Percentiles rank a stretch among this genome's conserved stretches.
Conservation (phyloP, 1,140 invertebrate species). For the Mylabris phalerata region DNA sequence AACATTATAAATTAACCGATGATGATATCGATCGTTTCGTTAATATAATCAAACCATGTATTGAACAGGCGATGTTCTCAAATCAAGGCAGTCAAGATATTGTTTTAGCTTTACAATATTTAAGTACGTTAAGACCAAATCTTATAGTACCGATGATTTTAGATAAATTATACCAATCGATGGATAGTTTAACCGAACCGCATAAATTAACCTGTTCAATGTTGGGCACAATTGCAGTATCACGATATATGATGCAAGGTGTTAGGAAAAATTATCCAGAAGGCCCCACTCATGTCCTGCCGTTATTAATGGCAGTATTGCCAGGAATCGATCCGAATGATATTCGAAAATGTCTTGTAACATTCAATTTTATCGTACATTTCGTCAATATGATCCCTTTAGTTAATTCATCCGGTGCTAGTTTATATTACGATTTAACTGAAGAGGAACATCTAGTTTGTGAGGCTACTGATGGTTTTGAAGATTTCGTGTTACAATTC, state of each 20-base stretch:
- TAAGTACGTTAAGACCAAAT: conserved; percentile 73
- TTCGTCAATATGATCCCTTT: conserved; percentile 72
- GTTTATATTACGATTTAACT: conserved; percentile 56
- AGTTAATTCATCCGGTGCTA: conserved; percentile 74
- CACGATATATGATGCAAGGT: conserved; percentile 61
- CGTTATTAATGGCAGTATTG: conserved; percentile 68
- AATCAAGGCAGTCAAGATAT: conserved; percentile 60
- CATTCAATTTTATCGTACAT: conserved; percentile 71
- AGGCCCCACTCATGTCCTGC: conserved; percentile 73
- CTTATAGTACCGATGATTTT: conserved; percentile 76
- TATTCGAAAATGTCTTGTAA: conserved; percentile 71
- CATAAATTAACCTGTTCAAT: conserved; percentile 77
- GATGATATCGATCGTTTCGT: conserved; percentile 81
- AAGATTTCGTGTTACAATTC: conserved; percentile 84
- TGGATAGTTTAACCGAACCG: conserved; percentile 83
- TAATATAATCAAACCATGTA: conserved; percentile 42
- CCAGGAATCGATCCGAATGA: conserved; percentile 92
- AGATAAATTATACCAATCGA: conserved; percentile 67
- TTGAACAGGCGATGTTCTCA: conserved; percentile 65
- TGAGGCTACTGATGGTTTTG: conserved; percentile 73
- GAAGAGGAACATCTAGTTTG: conserved; percentile 72
- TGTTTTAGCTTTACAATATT: conserved; percentile 61
- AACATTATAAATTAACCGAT: conserved; percentile 67
- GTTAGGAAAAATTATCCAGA: conserved; percentile 59
- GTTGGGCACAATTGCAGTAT: conserved; percentile 64